A percentile compares a stretch with the other conserved stretches of the same genome.
These are phyloP conservation scores for Rutilus rutilus DNA, from an alignment of 2,113 vertebrate genomes.

Conservation along the genomic window DNA sequence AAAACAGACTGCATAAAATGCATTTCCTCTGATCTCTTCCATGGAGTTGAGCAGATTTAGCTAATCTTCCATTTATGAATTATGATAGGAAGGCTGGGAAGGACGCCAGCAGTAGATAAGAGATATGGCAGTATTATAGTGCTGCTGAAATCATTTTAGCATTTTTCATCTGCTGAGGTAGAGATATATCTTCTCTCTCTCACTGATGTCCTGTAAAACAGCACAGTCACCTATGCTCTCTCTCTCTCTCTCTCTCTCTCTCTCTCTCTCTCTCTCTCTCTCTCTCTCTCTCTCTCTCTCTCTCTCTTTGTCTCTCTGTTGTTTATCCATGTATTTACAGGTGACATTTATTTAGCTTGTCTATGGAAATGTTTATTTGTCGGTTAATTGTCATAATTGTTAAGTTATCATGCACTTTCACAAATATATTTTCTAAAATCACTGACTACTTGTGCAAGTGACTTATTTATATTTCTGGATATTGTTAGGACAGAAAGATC, in stretches of 20 bases:
- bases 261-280: not conserved
- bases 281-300: too few species aligned
- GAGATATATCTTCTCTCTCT: not conserved
- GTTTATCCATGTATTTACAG: not conserved
- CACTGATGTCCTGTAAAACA: not conserved
- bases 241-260: not conserved
- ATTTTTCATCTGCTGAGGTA: not conserved
- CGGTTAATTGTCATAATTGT: constrained; percentile 1
- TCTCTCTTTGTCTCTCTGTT: too few species aligned
- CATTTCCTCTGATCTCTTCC: not conserved
- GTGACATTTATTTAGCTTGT: not conserved
- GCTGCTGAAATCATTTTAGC: not conserved
- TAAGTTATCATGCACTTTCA: not conserved
- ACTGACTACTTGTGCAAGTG: not conserved
- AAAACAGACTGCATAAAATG: not conserved
- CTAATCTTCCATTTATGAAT: constrained; percentile 7
- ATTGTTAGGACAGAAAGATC: not conserved
- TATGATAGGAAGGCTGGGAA: constrained; percentile 6
- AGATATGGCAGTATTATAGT: not conserved
- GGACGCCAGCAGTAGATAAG: not conserved
- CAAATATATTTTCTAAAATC: constrained; percentile 22
- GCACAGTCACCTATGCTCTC: not conserved
- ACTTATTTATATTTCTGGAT: not conserved
- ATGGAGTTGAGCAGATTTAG: not conserved
- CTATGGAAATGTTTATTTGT: not conserved